Base-by-base conservation (phyloP, 2,888 invertebrate species). In the Drosophila rellima region DNA sequence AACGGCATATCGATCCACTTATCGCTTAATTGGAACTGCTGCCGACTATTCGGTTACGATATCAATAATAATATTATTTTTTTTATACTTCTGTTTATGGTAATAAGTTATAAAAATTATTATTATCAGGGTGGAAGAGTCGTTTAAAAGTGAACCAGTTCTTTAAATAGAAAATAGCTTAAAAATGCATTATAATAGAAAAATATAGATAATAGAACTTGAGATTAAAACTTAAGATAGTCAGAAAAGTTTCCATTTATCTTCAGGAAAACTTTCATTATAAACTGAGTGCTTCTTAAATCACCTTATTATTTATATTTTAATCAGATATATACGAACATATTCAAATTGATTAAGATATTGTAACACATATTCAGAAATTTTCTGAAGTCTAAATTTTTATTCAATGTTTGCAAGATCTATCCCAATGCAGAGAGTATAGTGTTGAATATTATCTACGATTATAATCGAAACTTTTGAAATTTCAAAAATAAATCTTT, bases 1-100 rank as follows among this genome's bases (percentile, higher is more conserved):
- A 23, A 13, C 20, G 18, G 7, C 7, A 55, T 60, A 37, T n/a
- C 47, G n/a, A 42, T 7, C 15, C 26, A 47, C 60, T 85, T 89
- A 87, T 83, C 74, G 68, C 15, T 70, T 85, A 80, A 89, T 87
- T 85, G 74, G 88, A 75, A 54, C 68, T 55, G 26, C 29, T 51
- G 82, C 85, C 88, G 88, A 62, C 67, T 44, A 35, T 7, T 15
- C 29, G 23, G 51, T 42, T 60, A 59, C 33, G 60, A 69, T 69
- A 67, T 44, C 56, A 52, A 39, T 44, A 52, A 40, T 65, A 63
- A 68, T 50, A 40, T 63, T 26, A 26, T 26, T 61, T 69, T 52
- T 56, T 45, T 64, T 52, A 48, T 64, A 66, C 83, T 86, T 80
- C 78, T 20, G 74, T 83, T 81, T 77, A 83, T 86, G 74, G 47